A percentile compares a stretch with the other conserved stretches of the same genome.
These are phyloP conservation scores for Ptychochromis oligacanthus DNA, from an alignment of 2,113 vertebrate species.

Conservation along the genomic window DNA sequence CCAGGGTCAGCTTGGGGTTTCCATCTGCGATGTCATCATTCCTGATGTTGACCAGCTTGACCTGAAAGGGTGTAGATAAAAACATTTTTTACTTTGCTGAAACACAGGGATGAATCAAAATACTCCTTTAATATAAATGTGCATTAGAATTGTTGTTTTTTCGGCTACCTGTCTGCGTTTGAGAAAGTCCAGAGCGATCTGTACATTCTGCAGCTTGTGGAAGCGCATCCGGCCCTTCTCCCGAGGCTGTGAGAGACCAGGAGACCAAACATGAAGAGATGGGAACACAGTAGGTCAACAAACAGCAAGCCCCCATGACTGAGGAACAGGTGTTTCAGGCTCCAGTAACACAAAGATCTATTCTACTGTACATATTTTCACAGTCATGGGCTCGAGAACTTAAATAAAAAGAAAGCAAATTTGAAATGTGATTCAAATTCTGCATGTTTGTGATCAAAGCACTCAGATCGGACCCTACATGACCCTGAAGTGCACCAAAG, in stretches of 20 bases:
- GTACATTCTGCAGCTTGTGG: slow-evolving; percentile 97
- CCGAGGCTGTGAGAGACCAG: slow-evolving; percentile 82
- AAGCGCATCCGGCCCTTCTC: slow-evolving; percentile 97
- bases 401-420: slow-evolving; percentile 38
- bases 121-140: rapidly evolving
- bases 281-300: not conserved
- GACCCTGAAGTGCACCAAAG: slow-evolving; percentile 40
- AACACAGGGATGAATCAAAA: not conserved
- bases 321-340: slow-evolving; percentile 23
- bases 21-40: slow-evolving; percentile 96
- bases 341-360: slow-evolving; percentile 19
- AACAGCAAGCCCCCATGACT: slow-evolving; percentile 36
- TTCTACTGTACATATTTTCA: not conserved
- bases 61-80: slow-evolving; percentile 73
- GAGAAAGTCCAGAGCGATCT: slow-evolving; percentile 97
- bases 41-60: slow-evolving; percentile 96
- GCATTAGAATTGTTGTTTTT: not conserved
- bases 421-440: slow-evolving; percentile 57
- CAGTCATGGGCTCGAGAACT: slow-evolving; percentile 41
- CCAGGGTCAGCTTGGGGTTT: slow-evolving; percentile 95
- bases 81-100: not conserved
- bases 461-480: slow-evolving; percentile 3
- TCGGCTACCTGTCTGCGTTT: slow-evolving; percentile 89
- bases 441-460: slow-evolving; percentile 28
- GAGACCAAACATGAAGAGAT: not conserved